Base-by-base conservation (phyloP, 2,888 invertebrate species). In the Eulithis testata region DNA sequence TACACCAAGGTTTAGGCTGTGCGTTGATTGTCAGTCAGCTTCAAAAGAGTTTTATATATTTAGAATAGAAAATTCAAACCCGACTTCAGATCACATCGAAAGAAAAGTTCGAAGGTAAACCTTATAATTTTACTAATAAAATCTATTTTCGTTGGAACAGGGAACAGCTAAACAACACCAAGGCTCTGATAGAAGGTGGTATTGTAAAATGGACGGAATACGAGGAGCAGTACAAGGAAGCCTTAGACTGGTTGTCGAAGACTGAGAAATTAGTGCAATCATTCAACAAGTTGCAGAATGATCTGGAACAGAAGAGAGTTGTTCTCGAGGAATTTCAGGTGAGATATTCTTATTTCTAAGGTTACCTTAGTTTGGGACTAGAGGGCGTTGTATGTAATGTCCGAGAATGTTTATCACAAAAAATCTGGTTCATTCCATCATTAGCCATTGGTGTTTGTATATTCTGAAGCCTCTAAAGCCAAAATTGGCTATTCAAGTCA, bases 151-250 rank as follows among this genome's bases (percentile, higher is more conserved):
- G n/a, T 60, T 27, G 50, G 47, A 50, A 86, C 82, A 96, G 96
- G 51, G 97, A 97, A 76, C 95, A 96, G 66, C 88, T 98, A 5
- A 96, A 95, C 76, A 96, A 95, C 76, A 96, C 97, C 2, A 98
- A 97, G 90, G 95, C 95, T 72, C 91, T 97, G 49, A 93, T 98
- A 56, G 98, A 98, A 89, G 95, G 96, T 70, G 98, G 97, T 77
- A 97, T 98, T 81, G 97, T 97, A 0, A 97, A 97, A 84, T 98
- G 98, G 98, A 97, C 97, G 0, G 98, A 98, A 86, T 98, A 98
- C 83, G 98, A 98, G 90, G 97, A 98, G 86, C 97, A 97, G 80
- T 97, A 97, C 85, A 96, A 96, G 79, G 97, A 98, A 89, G 97
- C 98, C 70, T 93, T 96, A 75, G 97, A 97, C 80, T 98, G 98